These are phyloP conservation scores for Leptonema lineaticorne DNA, from an alignment of 1,140 invertebrate species.

Conservation along the genomic window DNA sequence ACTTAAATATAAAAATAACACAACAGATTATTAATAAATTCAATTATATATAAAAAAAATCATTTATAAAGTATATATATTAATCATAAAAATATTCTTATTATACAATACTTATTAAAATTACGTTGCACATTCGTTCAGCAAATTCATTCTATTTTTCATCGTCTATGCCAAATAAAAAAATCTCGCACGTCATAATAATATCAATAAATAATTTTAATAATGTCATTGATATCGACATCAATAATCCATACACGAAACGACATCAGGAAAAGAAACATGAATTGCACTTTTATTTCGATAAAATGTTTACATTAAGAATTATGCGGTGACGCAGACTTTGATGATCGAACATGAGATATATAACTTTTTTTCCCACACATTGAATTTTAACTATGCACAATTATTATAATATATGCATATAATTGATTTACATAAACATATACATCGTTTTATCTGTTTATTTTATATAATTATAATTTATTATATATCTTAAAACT, in stretches of 20 bases:
- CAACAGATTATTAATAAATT: too few relatives aligned
- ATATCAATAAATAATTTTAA: too few relatives aligned
- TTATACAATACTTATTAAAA: too few relatives aligned
- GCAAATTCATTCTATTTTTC: too few relatives aligned
- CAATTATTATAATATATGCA: background rate
- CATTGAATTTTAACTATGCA: background rate
- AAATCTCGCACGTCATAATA: background rate
- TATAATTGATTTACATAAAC: background rate
- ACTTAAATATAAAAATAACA: too few relatives aligned
- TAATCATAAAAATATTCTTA: too few relatives aligned
- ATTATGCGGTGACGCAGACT: background rate
- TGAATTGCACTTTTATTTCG: conserved; percentile 8
- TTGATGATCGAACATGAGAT: background rate
- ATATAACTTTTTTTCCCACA: background rate
- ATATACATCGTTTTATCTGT: background rate
- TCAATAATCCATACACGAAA: background rate
- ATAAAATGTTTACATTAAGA: background rate
- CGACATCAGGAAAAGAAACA: background rate
- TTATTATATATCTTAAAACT: too few relatives aligned
- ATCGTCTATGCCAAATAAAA: too few relatives aligned
- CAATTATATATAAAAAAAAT: too few relatives aligned
- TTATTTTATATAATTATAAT: background rate
- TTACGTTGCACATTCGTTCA: too few relatives aligned
- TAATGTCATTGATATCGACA: background rate
- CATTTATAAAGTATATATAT: too few relatives aligned